These are phyloP conservation scores for Parazoanthus darwini DNA, from an alignment of 92 coral and sea anemone genomes.

Conservation along the genomic window DNA sequence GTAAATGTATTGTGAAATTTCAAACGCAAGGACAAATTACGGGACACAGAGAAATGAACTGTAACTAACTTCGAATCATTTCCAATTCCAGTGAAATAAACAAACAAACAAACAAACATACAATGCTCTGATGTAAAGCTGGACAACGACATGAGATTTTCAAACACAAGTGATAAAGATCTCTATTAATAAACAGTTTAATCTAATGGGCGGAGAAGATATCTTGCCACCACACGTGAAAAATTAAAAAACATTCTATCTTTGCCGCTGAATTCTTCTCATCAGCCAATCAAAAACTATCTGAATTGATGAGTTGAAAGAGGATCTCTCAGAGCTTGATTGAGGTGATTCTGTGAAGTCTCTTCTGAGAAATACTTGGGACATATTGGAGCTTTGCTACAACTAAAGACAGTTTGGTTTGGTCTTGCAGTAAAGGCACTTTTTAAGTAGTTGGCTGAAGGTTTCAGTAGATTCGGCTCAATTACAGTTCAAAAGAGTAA, in stretches of 20 bases:
- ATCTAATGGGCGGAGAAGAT: constrained; percentile 35
- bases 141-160: neutral
- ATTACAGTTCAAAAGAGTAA: too few relatives aligned
- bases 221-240: constrained; percentile 14
- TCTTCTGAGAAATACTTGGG: neutral
- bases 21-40: neutral
- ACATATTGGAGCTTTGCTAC: neutral
- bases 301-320: neutral
- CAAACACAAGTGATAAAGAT: neutral
- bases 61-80: neutral
- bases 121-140: neutral
- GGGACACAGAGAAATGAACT: neutral
- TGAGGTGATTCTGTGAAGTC: neutral
- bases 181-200: constrained; percentile 14
- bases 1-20: neutral
- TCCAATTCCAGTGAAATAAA: neutral
- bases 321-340: neutral
- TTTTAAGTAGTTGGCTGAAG: too few relatives aligned
- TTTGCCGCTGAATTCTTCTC: neutral
- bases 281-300: neutral
- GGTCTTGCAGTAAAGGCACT: neutral
- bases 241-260: neutral
- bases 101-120: neutral
- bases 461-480: too few relatives aligned
- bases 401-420: neutral